Evolutionary conservation across 2,113 vertebrate genomes (phyloP), one percentile per base, ranked within the genome.

Genomic region (Callipepla squamata): DNA sequence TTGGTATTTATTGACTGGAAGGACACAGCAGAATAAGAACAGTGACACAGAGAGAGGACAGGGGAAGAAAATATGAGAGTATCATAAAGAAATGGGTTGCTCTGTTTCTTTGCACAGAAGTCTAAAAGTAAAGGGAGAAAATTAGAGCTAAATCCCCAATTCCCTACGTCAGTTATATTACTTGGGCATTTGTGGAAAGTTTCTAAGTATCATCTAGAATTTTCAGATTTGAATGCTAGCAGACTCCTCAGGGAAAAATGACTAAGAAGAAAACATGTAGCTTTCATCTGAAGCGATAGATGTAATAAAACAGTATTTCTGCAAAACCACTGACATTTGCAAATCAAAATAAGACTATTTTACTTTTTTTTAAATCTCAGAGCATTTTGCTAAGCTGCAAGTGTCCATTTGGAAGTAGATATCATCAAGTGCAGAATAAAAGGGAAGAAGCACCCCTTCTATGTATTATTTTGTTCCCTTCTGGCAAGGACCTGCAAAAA

Each of bases 21-120:
- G 45, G 87, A 13, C 28, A 42, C 12, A 5, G 5, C 10, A 76
- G 28, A 72, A 25, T 5, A 38, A 79, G 28, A 28, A 59, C 20
- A 51, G 25, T 2, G 17, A 7, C 72, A 61, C 9, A 65, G 30
- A 57, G 28, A 8, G 2, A 8, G 21, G 4, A 8, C 36, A 9
- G 5, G 18, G 23, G 14, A 2, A 0, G 1, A 76, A 30, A 74
- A 53, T 34, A 40, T 6, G 11, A 61, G 19, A 47, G 15, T 8
- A 32, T 1, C 14, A 44, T 14, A 62, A 32, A 80, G 45, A 80
- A 90, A 40, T 36, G 7, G 30, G 19, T 1, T 81, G 6, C 4
- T 88, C 14, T 85, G 63, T 68, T 81, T 59, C 40, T 9, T 51
- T 72, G 36, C 12, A 14, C 3, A 30, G 38, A 63, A 68, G 20